A percentile compares a stretch with the other conserved stretches of the same genome.
phyloP scores from a whole-genome alignment of 2,113 vertebrate genomes.

The Ahaetulla prasina region DNA sequence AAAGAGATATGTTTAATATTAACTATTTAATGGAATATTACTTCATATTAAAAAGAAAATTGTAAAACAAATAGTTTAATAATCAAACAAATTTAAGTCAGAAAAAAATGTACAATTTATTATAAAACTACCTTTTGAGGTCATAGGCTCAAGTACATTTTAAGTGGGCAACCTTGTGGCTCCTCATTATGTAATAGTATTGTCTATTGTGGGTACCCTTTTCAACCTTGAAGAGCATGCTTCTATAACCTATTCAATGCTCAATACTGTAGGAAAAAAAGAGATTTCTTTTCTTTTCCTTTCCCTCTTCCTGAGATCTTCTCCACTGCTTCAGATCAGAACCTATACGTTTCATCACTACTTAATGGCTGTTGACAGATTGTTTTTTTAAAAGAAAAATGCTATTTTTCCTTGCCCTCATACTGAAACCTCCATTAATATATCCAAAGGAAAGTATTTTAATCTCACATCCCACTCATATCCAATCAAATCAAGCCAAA shows the following conservation, averaged over 20 bases:
- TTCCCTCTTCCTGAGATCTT: neutral
- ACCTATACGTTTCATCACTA: neutral
- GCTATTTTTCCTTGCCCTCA: neutral
- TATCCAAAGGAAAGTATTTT: neutral
- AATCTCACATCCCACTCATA: neutral
- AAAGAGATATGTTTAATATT: constrained; percentile 28
- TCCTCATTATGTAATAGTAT: neutral
- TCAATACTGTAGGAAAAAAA: neutral
- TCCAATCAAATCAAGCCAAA: neutral
- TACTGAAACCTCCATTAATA: neutral
- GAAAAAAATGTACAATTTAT: neutral
- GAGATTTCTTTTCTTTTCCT: neutral
- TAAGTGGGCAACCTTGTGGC: neutral
- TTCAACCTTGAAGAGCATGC: neutral
- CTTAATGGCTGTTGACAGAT: neutral
- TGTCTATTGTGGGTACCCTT: neutral
- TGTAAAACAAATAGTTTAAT: constrained; percentile 9
- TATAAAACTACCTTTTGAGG: neutral
- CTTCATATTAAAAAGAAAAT: constrained; percentile 27
- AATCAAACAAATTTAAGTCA: constrained; percentile 1
- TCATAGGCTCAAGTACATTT: neutral
- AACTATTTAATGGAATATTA: constrained; percentile 27
- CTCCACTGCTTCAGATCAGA: neutral
- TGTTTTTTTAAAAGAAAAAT: neutral
- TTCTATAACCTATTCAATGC: neutral